Percentiles rank a stretch among this genome's conserved stretches.
Evolutionary conservation across 2,888 invertebrate genomes (phyloP).

Genomic region (Epistrophe eligans): DNA sequence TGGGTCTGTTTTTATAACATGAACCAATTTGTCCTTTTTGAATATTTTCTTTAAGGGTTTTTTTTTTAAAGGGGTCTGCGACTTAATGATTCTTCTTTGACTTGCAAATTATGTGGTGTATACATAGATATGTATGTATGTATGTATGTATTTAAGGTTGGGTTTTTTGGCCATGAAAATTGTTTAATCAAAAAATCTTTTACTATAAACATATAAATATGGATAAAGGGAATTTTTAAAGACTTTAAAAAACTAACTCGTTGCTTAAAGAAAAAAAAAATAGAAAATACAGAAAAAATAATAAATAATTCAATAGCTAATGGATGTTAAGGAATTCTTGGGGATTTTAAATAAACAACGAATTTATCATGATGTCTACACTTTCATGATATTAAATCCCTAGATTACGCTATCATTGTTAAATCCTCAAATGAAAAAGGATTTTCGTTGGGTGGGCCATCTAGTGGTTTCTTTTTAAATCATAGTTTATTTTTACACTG

Average conservation of each 20-base stretch:
- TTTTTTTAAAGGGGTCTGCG: conserved; percentile 1
- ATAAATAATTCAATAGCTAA: background rate
- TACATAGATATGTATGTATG: background rate
- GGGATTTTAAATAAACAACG: background rate
- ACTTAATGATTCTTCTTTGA: conserved; percentile 51
- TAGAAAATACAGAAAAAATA: background rate
- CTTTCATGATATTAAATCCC: too few species aligned
- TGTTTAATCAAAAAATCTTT: conserved; percentile 16
- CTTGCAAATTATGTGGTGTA: conserved; percentile 42
- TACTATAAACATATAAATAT: too few species aligned
- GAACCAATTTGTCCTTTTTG: conserved; percentile 59
- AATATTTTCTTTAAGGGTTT: conserved; percentile 36
- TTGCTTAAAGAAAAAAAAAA: background rate
- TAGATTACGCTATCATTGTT: background rate
- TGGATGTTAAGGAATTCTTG: background rate
- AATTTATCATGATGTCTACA: too few species aligned
- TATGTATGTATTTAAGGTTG: background rate
- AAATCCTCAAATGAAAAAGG: too few species aligned
- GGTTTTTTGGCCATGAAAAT: conserved; percentile 16
- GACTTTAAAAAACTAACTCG: background rate
- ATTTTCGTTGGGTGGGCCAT: too few species aligned
- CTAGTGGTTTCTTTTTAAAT: too few species aligned
- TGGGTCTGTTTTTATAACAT: conserved; percentile 13
- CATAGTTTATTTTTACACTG: too few species aligned
- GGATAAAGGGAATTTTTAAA: background rate